phyloP scores from a whole-genome alignment of 1,140 invertebrate genomes.

The Micrasema minimum region DNA sequence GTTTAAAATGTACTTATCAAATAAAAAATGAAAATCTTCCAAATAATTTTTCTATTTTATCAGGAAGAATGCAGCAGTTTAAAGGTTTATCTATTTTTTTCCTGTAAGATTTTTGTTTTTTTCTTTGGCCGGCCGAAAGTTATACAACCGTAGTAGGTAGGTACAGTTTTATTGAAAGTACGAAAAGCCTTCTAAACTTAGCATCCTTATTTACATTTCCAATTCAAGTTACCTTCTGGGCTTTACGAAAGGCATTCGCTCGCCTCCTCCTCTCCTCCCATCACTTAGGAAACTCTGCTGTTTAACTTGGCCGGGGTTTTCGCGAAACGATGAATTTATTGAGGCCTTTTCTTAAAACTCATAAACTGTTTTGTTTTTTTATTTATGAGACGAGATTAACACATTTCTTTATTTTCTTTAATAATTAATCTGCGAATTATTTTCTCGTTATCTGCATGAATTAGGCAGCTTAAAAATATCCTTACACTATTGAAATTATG shows the following conservation, averaged over 20 bases:
- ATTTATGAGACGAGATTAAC: constrained; percentile 29
- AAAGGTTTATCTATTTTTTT: too few relatives aligned
- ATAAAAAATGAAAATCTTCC: background rate
- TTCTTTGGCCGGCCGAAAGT: constrained; percentile 1
- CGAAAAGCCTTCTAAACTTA: constrained; percentile 23
- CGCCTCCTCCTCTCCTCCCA: constrained; percentile 5
- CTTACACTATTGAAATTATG: too few relatives aligned
- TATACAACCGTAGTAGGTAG: background rate
- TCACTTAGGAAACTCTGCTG: constrained; percentile 19
- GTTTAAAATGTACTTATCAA: too few relatives aligned
- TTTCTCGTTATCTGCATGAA: too few relatives aligned
- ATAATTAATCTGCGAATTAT: too few relatives aligned
- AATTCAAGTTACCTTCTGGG: constrained; percentile 40
- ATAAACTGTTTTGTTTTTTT: constrained; percentile 8
- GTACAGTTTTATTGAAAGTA: constrained; percentile 34
- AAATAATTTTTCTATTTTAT: too few relatives aligned
- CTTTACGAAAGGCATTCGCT: constrained; percentile 18
- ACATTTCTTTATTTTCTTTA: background rate
- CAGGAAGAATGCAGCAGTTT: background rate
- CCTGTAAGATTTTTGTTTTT: background rate
- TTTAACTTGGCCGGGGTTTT: constrained; percentile 29
- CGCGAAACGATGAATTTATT: constrained; percentile 26
- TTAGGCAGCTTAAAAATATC: too few relatives aligned
- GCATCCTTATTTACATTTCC: constrained; percentile 41
- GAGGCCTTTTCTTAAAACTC: constrained; percentile 15